Conservation (phyloP, 2,113 vertebrate genomes). For the Colinus virginianus region DNA sequence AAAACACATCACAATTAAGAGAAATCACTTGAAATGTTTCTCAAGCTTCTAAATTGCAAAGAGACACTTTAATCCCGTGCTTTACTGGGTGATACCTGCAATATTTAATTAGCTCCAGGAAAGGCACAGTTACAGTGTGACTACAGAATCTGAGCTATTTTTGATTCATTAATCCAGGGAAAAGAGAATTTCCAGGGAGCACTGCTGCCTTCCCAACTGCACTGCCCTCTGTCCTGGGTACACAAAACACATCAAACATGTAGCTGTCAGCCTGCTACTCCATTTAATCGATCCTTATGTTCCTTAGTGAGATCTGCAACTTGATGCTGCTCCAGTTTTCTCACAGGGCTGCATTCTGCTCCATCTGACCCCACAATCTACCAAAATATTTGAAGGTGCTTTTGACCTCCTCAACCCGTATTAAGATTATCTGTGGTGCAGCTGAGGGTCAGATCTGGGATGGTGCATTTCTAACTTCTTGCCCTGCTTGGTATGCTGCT, state of each 20-base stretch:
- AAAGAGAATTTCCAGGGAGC: background rate
- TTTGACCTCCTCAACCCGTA: background rate
- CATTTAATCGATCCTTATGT: background rate
- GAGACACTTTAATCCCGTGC: background rate
- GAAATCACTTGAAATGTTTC: background rate
- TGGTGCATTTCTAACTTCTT: background rate
- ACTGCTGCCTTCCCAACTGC: background rate
- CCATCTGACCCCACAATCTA: background rate
- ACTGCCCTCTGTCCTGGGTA: background rate
- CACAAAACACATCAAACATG: background rate
- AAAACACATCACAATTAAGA: background rate
- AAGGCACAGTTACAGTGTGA: background rate
- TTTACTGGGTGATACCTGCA: background rate
- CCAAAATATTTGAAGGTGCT: constrained; percentile 10
- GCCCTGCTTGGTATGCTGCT: background rate
- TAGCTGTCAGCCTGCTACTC: background rate
- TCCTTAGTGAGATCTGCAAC: background rate
- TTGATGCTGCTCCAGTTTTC: background rate
- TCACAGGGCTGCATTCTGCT: background rate
- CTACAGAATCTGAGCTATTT: background rate
- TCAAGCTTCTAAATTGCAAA: background rate
- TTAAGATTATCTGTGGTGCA: background rate
- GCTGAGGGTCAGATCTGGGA: background rate
- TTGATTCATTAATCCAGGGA: background rate
- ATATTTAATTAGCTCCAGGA: background rate